Evolutionary conservation across 2,113 vertebrate species (phyloP), one percentile per base, ranked within the genome.

Genomic region (Python bivittatus): DNA sequence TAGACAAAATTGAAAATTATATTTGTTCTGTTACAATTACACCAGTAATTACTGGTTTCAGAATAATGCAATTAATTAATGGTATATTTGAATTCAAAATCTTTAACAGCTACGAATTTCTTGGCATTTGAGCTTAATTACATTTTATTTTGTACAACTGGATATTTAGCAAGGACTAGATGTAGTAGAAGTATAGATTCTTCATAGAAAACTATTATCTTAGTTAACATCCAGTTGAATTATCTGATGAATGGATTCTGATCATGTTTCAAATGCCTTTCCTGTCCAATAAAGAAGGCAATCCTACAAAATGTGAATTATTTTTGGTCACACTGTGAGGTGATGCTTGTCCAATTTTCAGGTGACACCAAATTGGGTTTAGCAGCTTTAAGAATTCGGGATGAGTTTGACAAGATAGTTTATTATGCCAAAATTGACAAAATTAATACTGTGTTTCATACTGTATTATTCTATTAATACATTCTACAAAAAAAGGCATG

Each of bases 101-200:
- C 88, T 86, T 22, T 85, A 57, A 86, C 1, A n/a, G 54, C 88
- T 90, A 92, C 68, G 86, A 58, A 88, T 95, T 88, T 91, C 4
- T 0, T 57, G 91, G 56, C 91, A 91, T 92, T 94, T 95, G 90
- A 68, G 91, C 85, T 89, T 92, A 91, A 92, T 96, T 79, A 72
- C 88, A 85, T 79, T 33, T 68, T 38, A 91, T 68, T 91, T 23
- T 1, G 7, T 60, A 22, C 52, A 90, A 93, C 0, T 22, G 33
- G 58, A 86, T 64, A 52, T 54, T 84, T 54, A 68, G n/a, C 25
- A 90, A 48, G 12, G 38, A 23, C 38, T 20, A 58, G 54, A 90
- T 0, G 27, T 5, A 85, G 57, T 23, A 42, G 52, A 85, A 12
- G 9, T 7, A 33, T 20, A 13, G 11, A 33, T 3, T 23, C 53